Conservation (phyloP, 2,113 vertebrate species). For the Promerops cafer region DNA sequence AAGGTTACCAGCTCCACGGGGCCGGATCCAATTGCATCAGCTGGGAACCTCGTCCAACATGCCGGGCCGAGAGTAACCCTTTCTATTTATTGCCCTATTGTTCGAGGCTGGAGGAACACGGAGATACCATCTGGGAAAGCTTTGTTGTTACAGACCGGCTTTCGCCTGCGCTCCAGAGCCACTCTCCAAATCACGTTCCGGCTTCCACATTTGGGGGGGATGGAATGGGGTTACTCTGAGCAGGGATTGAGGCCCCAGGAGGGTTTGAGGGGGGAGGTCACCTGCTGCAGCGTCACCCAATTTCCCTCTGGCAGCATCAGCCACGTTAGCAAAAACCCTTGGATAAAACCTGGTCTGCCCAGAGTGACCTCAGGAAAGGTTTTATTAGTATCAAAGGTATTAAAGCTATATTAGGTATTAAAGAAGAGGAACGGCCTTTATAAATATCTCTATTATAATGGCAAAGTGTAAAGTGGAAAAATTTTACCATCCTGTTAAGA, state of each 20-base stretch:
- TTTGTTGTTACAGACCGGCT: background rate
- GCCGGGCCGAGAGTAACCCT: background rate
- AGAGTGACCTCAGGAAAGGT: background rate
- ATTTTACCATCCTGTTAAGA: no score
- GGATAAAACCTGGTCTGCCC: background rate
- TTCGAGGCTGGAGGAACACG: background rate
- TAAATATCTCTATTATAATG: background rate
- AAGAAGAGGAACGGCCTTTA: background rate
- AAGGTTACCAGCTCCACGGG: background rate
- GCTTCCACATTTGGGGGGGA: background rate
- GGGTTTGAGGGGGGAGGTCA: background rate
- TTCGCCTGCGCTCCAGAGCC: background rate
- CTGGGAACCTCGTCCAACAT: slow-evolving; percentile 14
- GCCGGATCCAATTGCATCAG: slow-evolving; percentile 32
- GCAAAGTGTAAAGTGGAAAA: background rate
- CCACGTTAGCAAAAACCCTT: background rate
- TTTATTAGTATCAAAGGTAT: background rate
- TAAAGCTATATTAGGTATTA: background rate
- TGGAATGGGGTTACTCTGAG: background rate
- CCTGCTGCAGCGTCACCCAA: fast-evolving
- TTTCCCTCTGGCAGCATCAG: background rate
- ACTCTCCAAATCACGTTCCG: background rate
- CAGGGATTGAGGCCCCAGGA: background rate
- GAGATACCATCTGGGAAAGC: background rate
- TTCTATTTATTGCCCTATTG: slow-evolving; percentile 34